Conservation (phyloP, 1,140 invertebrate species). For the Pinna nobilis region DNA sequence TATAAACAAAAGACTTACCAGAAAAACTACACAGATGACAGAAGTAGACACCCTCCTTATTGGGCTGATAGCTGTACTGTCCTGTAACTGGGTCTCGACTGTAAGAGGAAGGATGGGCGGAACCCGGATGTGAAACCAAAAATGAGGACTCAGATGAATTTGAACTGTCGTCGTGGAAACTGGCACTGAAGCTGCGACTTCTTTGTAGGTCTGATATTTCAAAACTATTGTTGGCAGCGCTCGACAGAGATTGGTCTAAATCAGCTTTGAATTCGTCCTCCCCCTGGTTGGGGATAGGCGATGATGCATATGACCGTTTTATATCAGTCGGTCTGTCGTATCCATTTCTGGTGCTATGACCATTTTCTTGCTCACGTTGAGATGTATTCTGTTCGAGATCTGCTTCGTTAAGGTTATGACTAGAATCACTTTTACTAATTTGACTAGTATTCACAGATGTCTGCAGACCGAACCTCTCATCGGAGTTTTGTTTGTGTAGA, state of each 20-base stretch:
- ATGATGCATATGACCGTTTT: slow-evolving; percentile 1
- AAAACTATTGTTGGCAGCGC: background rate
- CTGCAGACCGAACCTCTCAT: slow-evolving; percentile 1
- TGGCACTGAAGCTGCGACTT: slow-evolving; percentile 13
- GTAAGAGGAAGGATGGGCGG: slow-evolving; percentile 15
- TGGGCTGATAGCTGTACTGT: slow-evolving; percentile 31
- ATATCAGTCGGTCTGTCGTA: slow-evolving; percentile 1
- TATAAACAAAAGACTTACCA: slow-evolving; percentile 63
- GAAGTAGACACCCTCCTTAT: slow-evolving; percentile 62
- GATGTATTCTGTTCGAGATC: background rate
- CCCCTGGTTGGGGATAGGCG: background rate
- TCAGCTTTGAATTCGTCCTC: background rate
- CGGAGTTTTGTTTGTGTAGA: slow-evolving; percentile 21
- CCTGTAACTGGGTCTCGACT: slow-evolving; percentile 34
- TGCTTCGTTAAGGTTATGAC: slow-evolving; percentile 1
- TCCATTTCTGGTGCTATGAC: background rate
- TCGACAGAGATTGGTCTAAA: background rate
- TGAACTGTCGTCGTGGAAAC: slow-evolving; percentile 28
- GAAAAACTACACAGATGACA: slow-evolving; percentile 70
- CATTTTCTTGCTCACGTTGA: background rate
- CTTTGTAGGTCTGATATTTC: slow-evolving; percentile 10
- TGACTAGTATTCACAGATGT: slow-evolving; percentile 4
- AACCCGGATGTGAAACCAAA: slow-evolving; percentile 6
- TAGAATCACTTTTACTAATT: slow-evolving; percentile 7
- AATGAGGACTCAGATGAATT: slow-evolving; percentile 20